phyloP scores from a whole-genome alignment of 2,113 vertebrate genomes.

The Dissostichus mawsoni region DNA sequence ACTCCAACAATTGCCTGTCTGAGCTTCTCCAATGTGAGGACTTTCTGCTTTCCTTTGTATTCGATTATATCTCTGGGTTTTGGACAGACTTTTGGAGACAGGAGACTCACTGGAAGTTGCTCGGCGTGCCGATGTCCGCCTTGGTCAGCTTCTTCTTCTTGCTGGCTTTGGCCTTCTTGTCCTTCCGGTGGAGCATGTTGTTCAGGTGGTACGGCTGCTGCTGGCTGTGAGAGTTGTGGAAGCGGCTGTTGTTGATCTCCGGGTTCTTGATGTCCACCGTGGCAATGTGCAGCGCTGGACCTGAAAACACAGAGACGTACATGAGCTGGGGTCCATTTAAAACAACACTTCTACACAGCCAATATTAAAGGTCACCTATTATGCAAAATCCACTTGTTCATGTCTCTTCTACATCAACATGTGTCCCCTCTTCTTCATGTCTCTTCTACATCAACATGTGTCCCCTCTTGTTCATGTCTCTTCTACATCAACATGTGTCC shows the following conservation, averaged over 20 bases:
- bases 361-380: no score
- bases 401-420: no score
- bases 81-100: neutral
- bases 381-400: no score
- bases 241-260: constrained; percentile 95
- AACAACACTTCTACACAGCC: no score
- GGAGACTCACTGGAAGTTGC: constrained; percentile 96
- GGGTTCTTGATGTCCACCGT: constrained; percentile 99
- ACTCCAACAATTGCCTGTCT: no score
- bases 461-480: no score
- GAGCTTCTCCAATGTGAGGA: no score
- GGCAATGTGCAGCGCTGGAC: constrained; percentile 94
- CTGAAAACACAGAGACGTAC: constrained; percentile 69
- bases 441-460: no score
- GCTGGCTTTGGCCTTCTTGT: constrained; percentile 92
- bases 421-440: no score
- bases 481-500: no score
- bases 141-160: constrained; percentile 98
- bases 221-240: constrained; percentile 89
- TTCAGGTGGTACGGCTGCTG: constrained; percentile 88
- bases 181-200: constrained; percentile 93
- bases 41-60: no score
- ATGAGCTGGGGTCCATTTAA: neutral
- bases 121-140: constrained; percentile 97
- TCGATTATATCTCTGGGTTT: neutral